Evolutionary conservation across 2,797 vertebrate genomes (phyloP), one percentile per base, ranked within the genome.

Genomic region (Hemitrygon akajei): DNA sequence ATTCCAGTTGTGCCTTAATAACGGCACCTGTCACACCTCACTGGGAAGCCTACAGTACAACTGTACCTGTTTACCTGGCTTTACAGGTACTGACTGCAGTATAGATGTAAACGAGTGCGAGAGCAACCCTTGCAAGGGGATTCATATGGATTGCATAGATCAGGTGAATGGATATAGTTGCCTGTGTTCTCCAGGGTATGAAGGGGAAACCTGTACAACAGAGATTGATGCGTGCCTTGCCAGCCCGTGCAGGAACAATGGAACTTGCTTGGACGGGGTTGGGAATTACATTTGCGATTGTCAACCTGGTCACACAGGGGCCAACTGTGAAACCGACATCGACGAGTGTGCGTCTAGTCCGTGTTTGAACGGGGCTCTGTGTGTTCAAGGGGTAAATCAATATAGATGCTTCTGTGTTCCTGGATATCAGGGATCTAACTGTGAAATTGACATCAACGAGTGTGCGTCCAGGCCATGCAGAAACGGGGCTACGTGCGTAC

Each of bases 391-490:
- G 0, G 94, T 96, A 5, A 95, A 96, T 1, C 94, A 96, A 56
- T 97, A 97, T 87, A 97, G 97, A 94, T 99, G 99, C 94, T 99
- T 98, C 97, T 99, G 99, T 0, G 98, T 99, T 94, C 99, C 99
- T 0, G 99, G 99, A 5, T 99, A 98, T 96, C 99, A 99, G 95
- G 99, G 99, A 27, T 97, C 96, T 93, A 97, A 96, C 96, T 99
- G 99, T 40, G 98, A 99, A 94, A 96, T 99, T 94, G 98, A 99
- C 96, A 99, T 99, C 94, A 97, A 99, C 0, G 99, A 99, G 95
- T 99, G 99, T 25, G 98, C 98, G 0, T 99, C 98, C 22, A 96
- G 94, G 94, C 99, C 99, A 40, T 99, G 99, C 94, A 96, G 95
- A 47, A 97, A 99, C 93, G 98, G 97, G 5, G 97, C 97, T 94